Evolutionary conservation across 2,888 invertebrate genomes (phyloP), one percentile per base, ranked within the genome.

Genomic region (Melinaea marsaeus): DNA sequence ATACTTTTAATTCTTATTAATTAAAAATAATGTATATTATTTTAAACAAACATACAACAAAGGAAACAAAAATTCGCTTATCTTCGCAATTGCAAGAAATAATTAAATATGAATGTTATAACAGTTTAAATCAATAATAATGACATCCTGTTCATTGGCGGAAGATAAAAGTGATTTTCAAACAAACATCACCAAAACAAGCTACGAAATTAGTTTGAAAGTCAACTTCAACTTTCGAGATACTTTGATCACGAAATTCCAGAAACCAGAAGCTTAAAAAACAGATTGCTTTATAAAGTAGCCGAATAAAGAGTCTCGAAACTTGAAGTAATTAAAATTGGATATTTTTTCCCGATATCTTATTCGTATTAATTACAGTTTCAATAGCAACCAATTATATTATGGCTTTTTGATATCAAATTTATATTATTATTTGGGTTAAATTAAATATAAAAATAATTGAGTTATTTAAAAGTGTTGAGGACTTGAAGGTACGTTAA

Each of bases 131-230:
- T n/a, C 42, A 57, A 62, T 58, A 22, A 55, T 22, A 5, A 58
- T 55, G 46, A 35, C 47, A 55, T 46, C 4, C 37, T n/a, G 3
- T 42, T 59, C 57, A 48, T 59, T 56, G 48, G 37, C 4, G 55
- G 35, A 57, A 54, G 57, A 58, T 55, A 55, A 58, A 57, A 57
- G 51, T 46, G 47, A 60, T 46, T 63, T 60, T 35, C 13, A 48
- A 58, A 64, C 58, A 55, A 61, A 60, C 48, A 42, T 33, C 56
- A 47, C 57, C 51, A 55, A 61, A 55, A 57, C 32, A 56, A 61
- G 60, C 3, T 32, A 42, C 57, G 45, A 64, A 64, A 61, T 61
- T 58, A 61, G 35, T 58, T 64, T 64, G 42, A 35, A 62, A 62
- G 46, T 62, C 47, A 60, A 60, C 55, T 58, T 42, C 42, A 56